These are phyloP conservation scores for Aix galericulata DNA, from an alignment of 2,113 vertebrate genomes.

Conservation along the genomic window DNA sequence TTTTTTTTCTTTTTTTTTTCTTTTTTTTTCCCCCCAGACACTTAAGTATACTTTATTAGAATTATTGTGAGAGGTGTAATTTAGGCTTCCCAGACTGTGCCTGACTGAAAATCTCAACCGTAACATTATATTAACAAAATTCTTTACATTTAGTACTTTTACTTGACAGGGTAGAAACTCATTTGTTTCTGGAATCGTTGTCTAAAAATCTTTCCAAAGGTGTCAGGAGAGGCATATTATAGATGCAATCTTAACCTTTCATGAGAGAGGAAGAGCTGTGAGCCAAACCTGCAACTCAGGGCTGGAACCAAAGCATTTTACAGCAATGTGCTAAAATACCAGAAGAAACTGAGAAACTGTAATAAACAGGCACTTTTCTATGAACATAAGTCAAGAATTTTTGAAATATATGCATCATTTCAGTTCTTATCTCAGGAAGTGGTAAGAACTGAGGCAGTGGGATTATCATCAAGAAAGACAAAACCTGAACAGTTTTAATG, in stretches of 20 bases:
- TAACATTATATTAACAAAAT: neutral
- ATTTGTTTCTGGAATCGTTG: neutral
- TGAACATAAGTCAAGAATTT: neutral
- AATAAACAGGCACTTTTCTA: neutral
- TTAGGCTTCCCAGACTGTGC: neutral
- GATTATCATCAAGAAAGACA: neutral
- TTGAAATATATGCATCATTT: neutral
- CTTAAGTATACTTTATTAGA: neutral
- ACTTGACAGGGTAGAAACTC: neutral
- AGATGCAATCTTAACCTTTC: neutral
- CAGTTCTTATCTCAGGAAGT: neutral
- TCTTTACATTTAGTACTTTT: neutral
- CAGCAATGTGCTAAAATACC: neutral
- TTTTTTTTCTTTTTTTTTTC: neutral
- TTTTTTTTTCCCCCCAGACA: too few species aligned
- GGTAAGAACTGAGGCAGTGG: neutral
- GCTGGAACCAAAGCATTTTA: neutral
- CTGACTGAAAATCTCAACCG: neutral
- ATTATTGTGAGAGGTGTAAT: neutral
- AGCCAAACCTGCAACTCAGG: neutral
- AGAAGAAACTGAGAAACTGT: neutral
- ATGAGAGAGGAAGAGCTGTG: neutral
- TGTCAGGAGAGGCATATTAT: neutral
- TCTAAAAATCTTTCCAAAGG: neutral
- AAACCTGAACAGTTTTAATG: neutral